Percentiles rank a stretch among this genome's conserved stretches.
Conservation (phyloP, 2,113 vertebrate species). For the Erpornis zantholeuca region DNA sequence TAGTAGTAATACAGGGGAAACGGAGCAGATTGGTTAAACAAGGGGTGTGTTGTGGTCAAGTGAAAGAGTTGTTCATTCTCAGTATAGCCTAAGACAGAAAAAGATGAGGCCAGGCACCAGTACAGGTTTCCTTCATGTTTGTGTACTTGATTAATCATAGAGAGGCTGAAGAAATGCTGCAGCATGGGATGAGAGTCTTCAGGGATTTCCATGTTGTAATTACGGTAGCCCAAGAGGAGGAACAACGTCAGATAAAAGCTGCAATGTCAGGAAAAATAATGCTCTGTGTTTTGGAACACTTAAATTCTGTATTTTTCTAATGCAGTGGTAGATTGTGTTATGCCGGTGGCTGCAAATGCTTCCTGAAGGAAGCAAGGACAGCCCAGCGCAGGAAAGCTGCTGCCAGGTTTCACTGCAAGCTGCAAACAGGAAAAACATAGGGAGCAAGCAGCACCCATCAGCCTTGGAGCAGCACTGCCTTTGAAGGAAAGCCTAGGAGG, state of each 20-base stretch:
- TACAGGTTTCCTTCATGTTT: background rate
- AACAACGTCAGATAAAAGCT: background rate
- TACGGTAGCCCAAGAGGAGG: background rate
- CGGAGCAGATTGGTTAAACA: background rate
- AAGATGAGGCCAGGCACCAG: background rate
- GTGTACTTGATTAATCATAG: background rate
- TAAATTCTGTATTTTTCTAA: background rate
- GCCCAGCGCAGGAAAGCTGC: background rate
- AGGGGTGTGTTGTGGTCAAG: background rate
- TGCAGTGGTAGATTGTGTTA: rapidly evolving
- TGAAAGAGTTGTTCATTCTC: background rate
- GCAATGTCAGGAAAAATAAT: background rate
- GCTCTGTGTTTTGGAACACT: background rate
- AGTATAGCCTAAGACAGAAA: background rate
- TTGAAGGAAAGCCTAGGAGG: background rate
- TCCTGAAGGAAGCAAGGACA: background rate
- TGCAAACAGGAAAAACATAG: rapidly evolving
- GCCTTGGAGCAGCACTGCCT: background rate
- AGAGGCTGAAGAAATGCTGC: background rate
- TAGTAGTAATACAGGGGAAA: background rate
- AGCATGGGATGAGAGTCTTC: background rate
- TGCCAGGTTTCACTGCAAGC: background rate
- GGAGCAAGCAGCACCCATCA: rapidly evolving
- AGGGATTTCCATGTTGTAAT: background rate
- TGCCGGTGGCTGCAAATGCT: background rate